A percentile compares a stretch with the other conserved stretches of the same genome.
Evolutionary conservation across 37 sponge, comb jelly and placozoan genomes (phyloP).

Genomic region (Haliclona indistincta): DNA sequence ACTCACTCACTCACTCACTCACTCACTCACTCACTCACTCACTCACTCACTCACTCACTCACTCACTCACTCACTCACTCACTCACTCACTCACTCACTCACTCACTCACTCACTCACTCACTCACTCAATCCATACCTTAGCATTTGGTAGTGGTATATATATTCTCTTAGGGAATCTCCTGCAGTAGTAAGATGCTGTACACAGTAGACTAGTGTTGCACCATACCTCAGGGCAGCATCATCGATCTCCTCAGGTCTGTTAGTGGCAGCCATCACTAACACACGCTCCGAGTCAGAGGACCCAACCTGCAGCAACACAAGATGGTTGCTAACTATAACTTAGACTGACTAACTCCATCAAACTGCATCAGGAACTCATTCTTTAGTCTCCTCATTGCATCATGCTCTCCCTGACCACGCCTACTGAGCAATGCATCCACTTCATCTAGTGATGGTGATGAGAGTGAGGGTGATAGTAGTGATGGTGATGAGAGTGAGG

Average conservation of each 20-base stretch:
- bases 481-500: background rate
- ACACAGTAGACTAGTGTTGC: background rate
- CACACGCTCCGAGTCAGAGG: constrained; percentile 71
- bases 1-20: too few relatives aligned
- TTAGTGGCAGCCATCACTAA: constrained; percentile 98
- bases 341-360: constrained; percentile 85
- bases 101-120: too few relatives aligned
- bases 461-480: background rate
- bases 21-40: too few relatives aligned
- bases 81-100: too few relatives aligned
- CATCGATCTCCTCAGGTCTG: constrained; percentile 96
- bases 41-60: too few relatives aligned
- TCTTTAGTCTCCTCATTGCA: constrained; percentile 89
- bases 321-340: background rate
- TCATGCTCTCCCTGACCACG: constrained; percentile 85
- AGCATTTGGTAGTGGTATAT: constrained; percentile 78
- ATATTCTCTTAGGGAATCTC: constrained; percentile 91
- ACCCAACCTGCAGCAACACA: constrained; percentile 49
- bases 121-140: too few relatives aligned
- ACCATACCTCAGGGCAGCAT: constrained; percentile 88
- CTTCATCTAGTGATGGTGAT: constrained; percentile 74
- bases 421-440: constrained; percentile 87
- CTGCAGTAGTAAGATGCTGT: constrained; percentile 41
- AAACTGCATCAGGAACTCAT: constrained; percentile 91
- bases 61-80: too few relatives aligned